Conservation (phyloP, 2,113 vertebrate species). For the Sula dactylatra region DNA sequence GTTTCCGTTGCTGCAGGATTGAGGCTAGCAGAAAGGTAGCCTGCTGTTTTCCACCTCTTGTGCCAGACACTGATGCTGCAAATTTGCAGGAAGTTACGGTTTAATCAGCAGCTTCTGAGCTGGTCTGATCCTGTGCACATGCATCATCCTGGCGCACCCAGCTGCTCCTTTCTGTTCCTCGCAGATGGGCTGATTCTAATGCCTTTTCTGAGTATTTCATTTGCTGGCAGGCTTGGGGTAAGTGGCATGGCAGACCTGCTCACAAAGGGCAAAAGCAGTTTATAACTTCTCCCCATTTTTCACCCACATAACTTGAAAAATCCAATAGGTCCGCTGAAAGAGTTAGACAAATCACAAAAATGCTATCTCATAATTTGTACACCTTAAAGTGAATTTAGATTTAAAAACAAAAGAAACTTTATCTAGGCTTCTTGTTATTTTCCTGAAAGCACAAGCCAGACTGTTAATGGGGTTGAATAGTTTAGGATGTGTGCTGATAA, state of each 20-base stretch:
- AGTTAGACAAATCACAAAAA: neutral
- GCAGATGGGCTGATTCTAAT: neutral
- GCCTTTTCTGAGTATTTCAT: neutral
- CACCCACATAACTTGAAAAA: neutral
- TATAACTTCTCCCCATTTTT: neutral
- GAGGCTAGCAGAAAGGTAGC: neutral
- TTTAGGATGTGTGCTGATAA: neutral
- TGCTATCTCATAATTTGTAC: neutral
- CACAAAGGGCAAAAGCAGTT: neutral
- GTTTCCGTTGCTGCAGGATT: neutral
- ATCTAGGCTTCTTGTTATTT: neutral
- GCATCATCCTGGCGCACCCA: neutral
- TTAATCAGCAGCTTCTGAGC: conserved; percentile 20
- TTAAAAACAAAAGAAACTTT: neutral
- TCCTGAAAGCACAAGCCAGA: neutral
- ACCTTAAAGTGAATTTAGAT: neutral
- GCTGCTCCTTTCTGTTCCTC: neutral
- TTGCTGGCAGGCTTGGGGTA: neutral
- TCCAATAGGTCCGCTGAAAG: neutral
- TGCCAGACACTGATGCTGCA: neutral
- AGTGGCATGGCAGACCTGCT: neutral
- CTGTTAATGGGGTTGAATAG: neutral
- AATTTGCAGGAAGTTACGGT: neutral
- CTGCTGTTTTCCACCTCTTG: neutral
- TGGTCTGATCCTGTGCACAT: neutral